Evolutionary conservation across 2,113 vertebrate genomes (phyloP).

Genomic region (Sterna hirundo): DNA sequence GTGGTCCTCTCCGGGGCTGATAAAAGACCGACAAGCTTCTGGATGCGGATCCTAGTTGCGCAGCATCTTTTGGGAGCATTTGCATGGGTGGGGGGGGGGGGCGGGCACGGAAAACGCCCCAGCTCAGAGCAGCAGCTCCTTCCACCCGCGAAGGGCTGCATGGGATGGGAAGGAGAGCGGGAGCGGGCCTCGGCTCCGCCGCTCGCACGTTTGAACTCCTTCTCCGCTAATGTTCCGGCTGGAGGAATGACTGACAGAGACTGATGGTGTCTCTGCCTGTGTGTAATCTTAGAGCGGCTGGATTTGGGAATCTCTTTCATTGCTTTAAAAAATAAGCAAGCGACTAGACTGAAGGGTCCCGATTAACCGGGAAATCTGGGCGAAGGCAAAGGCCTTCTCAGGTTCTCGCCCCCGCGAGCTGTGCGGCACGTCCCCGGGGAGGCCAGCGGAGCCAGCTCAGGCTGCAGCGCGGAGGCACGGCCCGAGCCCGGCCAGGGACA

Average conservation of each 20-base stretch:
- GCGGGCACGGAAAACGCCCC: accelerated
- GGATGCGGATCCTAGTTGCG: accelerated
- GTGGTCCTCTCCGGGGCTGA: neutral
- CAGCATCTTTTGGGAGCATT: neutral
- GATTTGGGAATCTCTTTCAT: constrained; percentile 65
- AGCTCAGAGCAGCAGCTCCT: neutral
- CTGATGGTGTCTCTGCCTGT: constrained; percentile 55
- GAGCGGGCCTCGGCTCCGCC: neutral
- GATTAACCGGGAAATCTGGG: neutral
- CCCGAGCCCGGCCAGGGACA: accelerated
- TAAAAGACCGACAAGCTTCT: neutral
- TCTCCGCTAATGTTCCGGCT: neutral
- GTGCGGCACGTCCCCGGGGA: accelerated
- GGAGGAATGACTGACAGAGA: constrained; percentile 54
- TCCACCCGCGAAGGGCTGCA: neutral
- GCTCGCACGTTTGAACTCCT: neutral
- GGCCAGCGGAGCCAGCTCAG: accelerated
- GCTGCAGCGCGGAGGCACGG: neutral
- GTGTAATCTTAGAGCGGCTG: constrained; percentile 51
- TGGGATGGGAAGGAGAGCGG: accelerated
- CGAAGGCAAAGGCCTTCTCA: constrained; percentile 36
- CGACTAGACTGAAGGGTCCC: constrained; percentile 26
- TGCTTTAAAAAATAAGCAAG: constrained; percentile 57
- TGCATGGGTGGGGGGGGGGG: accelerated
- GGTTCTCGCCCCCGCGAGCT: neutral